A percentile compares a stretch with the other conserved stretches of the same genome.
Conservation (phyloP, 2,113 vertebrate genomes). For the Zosterops hypoxanthus region DNA sequence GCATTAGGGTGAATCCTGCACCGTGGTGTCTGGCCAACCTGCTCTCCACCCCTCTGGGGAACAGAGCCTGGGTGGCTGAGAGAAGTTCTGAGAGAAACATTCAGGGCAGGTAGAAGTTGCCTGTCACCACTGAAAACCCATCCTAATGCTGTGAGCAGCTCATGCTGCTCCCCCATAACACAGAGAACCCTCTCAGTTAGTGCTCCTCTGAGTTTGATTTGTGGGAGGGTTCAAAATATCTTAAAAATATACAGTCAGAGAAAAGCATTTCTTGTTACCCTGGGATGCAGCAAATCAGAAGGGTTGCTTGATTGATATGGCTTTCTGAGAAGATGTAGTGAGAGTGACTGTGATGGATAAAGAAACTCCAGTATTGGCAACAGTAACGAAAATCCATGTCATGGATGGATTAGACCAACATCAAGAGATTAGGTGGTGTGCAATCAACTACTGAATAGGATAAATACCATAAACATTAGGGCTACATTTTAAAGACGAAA, state of each 20-base stretch:
- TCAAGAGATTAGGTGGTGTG: not conserved
- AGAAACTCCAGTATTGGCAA: not conserved
- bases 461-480: not conserved
- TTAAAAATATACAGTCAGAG: not conserved
- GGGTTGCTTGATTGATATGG: not conserved
- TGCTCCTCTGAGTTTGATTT: not conserved
- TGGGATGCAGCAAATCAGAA: not conserved
- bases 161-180: not conserved
- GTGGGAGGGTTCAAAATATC: not conserved
- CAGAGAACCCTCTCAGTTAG: not conserved
- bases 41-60: not conserved
- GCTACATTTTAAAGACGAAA: not conserved
- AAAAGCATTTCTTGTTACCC: not conserved
- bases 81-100: not conserved
- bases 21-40: fast-evolving
- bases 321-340: not conserved
- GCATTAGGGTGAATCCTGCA: not conserved
- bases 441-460: not conserved
- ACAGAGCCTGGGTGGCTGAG: not conserved
- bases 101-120: not conserved
- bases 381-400: not conserved
- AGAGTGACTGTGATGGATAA: not conserved
- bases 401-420: not conserved
- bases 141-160: not conserved
- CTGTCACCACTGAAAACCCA: not conserved